These are phyloP conservation scores for Ctenopoma multispine DNA, from an alignment of 2,797 vertebrate genomes.

Conservation along the genomic window DNA sequence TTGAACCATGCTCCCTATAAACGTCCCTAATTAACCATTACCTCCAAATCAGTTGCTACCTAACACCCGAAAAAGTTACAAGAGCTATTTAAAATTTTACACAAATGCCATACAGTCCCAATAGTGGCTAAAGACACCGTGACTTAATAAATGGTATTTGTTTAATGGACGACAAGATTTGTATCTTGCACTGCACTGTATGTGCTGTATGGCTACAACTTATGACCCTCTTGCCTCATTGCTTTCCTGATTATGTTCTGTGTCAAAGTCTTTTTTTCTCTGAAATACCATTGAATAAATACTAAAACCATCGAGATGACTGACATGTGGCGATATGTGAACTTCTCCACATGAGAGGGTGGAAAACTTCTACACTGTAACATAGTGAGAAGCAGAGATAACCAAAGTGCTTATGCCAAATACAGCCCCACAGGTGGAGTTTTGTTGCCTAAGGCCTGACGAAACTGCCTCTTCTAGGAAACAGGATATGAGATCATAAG, in stretches of 20 bases:
- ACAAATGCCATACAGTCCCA: conserved; percentile 46
- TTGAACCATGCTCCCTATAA: conserved; percentile 54
- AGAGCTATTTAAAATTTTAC: conserved; percentile 65
- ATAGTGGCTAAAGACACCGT: conserved; percentile 1
- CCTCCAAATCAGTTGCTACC: conserved; percentile 54
- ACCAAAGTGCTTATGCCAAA: neutral
- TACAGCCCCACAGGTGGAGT: conserved; percentile 20
- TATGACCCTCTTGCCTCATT: neutral
- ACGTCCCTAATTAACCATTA: conserved; percentile 54
- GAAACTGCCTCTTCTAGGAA: conserved; percentile 34
- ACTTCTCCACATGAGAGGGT: conserved; percentile 2
- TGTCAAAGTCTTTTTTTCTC: too few species aligned
- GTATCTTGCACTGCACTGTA: neutral
- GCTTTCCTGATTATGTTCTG: too few species aligned
- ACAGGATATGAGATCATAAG: conserved; percentile 62
- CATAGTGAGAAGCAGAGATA: conserved; percentile 8
- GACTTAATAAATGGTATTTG: neutral
- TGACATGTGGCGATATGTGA: neutral
- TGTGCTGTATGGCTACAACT: neutral
- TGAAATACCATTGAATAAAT: too few species aligned
- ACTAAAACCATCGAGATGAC: conserved; percentile 25
- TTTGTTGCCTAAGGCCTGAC: conserved; percentile 22
- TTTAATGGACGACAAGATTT: conserved; percentile 17
- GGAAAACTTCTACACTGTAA: conserved; percentile 16
- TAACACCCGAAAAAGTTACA: conserved; percentile 51